phyloP scores from a whole-genome alignment of 2,888 invertebrate genomes.

The Clitarchus hookeri region DNA sequence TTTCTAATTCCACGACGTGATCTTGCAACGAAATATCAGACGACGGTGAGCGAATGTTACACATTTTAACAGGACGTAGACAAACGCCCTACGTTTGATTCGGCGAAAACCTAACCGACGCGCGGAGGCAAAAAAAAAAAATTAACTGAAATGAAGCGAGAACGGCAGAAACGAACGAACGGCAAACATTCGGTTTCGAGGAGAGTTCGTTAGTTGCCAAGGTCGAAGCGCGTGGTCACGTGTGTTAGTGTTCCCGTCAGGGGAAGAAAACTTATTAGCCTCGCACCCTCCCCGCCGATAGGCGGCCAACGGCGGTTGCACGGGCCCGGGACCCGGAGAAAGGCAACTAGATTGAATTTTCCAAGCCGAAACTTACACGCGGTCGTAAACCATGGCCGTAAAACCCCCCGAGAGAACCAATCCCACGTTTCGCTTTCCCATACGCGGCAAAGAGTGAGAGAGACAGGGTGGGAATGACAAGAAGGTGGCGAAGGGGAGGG shows the following conservation, averaged over 20 bases:
- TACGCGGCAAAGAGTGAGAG: background rate
- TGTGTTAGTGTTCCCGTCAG: background rate
- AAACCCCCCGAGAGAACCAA: conserved; percentile 30
- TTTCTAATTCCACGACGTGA: too few species aligned
- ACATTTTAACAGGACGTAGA: too few species aligned
- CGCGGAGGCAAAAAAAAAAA: too few species aligned
- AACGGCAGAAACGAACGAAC: background rate
- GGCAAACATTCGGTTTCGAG: background rate
- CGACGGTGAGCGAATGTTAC: too few species aligned
- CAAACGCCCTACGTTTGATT: too few species aligned
- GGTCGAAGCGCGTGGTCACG: background rate
- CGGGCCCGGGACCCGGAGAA: background rate
- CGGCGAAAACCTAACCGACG: too few species aligned
- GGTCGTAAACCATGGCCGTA: conserved; percentile 36
- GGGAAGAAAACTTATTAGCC: conserved; percentile 12
- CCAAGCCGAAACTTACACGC: conserved; percentile 31
- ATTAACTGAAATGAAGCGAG: too few species aligned
- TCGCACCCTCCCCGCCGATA: background rate
- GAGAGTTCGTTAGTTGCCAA: background rate
- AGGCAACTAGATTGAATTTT: conserved; percentile 36
- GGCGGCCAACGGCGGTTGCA: background rate
- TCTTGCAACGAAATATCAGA: too few species aligned
- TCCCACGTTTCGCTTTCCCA: conserved; percentile 28
- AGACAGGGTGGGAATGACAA: too few species aligned
- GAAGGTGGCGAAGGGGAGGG: background rate